Conservation (phyloP, 2,888 invertebrate species). For the Nezara viridula region DNA sequence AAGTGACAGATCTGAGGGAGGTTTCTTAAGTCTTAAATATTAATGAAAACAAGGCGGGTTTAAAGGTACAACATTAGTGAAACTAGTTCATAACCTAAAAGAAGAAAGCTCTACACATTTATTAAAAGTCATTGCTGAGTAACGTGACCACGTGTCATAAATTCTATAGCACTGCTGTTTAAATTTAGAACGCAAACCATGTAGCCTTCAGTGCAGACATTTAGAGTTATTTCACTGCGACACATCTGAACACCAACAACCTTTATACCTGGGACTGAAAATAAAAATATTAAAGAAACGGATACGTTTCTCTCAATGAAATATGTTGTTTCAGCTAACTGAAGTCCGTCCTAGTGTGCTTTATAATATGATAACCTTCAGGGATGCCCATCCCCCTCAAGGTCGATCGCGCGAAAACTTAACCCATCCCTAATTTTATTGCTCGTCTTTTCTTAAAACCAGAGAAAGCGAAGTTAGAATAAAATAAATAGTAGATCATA, state of each 20-base stretch:
- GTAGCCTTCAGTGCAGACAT: constrained; percentile 15
- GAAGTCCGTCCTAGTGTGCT: too few relatives aligned
- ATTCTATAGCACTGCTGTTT: neutral
- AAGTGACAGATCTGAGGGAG: neutral
- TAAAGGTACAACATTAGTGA: neutral
- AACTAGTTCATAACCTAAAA: constrained; percentile 20
- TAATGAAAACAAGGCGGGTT: neutral
- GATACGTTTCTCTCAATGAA: neutral
- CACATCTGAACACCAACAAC: neutral
- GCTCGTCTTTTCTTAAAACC: too few relatives aligned
- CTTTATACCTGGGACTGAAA: neutral
- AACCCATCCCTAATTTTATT: too few relatives aligned
- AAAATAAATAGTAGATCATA: too few relatives aligned
- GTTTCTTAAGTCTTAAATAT: neutral
- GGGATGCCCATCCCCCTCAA: too few relatives aligned
- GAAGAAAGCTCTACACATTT: neutral
- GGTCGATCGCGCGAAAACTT: too few relatives aligned
- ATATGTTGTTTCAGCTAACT: neutral
- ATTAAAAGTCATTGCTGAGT: constrained; percentile 25
- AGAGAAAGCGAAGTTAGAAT: too few relatives aligned
- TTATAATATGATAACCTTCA: too few relatives aligned
- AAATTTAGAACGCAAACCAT: neutral
- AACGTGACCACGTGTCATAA: constrained; percentile 9
- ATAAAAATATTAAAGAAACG: neutral
- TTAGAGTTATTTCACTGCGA: neutral